Evolutionary conservation across 2,888 invertebrate species (phyloP).

Genomic region (Melieria omissa): DNA sequence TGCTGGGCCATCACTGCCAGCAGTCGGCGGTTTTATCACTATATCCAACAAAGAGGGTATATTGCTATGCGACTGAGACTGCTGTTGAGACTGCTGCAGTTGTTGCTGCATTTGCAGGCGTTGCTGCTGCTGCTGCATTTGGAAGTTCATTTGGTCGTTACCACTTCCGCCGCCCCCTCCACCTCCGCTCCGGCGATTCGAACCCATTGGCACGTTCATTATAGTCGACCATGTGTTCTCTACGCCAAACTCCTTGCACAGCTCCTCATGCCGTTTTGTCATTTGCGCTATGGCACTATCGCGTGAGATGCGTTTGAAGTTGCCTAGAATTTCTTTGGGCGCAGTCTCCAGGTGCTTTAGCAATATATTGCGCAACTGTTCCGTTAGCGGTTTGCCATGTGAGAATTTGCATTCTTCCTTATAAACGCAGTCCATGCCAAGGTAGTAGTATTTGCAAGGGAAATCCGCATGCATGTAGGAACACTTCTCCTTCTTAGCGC

Average conservation of each 20-base stretch:
- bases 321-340: constrained; percentile 90
- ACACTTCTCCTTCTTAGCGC: constrained; percentile 93
- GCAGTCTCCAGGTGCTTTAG: constrained; percentile 87
- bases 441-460: constrained; percentile 97
- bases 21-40: constrained; percentile 59
- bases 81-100: constrained; percentile 40
- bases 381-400: constrained; percentile 87
- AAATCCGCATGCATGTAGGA: constrained; percentile 97
- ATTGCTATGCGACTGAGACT: constrained; percentile 37
- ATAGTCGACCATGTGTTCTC: constrained; percentile 56
- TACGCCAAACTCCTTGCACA: constrained; percentile 66
- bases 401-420: constrained; percentile 94
- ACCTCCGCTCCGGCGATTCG: constrained; percentile 39
- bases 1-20: neutral
- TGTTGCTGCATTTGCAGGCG: constrained; percentile 38
- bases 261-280: constrained; percentile 68
- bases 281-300: constrained; percentile 75
- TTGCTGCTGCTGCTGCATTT: constrained; percentile 35
- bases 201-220: constrained; percentile 28
- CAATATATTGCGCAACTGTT: constrained; percentile 76
- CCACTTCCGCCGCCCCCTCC: constrained; percentile 39
- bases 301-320: constrained; percentile 84
- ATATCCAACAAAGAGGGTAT: constrained; percentile 66
- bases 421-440: constrained; percentile 86
- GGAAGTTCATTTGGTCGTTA: constrained; percentile 21